phyloP scores from a whole-genome alignment of 1,140 invertebrate genomes.

The Zaprionus inermis region DNA sequence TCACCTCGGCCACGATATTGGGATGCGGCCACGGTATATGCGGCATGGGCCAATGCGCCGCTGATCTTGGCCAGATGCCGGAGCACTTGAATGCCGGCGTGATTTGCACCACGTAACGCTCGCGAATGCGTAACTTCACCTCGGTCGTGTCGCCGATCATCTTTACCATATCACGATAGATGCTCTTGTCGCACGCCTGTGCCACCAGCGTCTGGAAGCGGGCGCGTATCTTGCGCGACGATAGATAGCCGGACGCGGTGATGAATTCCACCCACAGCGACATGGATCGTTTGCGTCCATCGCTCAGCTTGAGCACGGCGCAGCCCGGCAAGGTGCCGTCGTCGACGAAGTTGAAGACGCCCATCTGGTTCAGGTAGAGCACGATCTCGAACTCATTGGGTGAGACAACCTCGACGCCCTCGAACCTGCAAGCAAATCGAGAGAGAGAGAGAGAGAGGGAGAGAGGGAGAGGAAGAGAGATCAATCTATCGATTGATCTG shows the following conservation, averaged over 20 bases:
- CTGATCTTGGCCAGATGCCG: slow-evolving; percentile 96
- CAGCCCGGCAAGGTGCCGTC: slow-evolving; percentile 98
- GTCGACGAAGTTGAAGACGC: slow-evolving; percentile 99
- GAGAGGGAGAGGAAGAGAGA: no score
- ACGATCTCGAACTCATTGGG: slow-evolving; percentile 97
- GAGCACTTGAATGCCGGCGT: slow-evolving; percentile 98
- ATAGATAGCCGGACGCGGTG: slow-evolving; percentile 97
- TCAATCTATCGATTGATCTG: slow-evolving; percentile 13
- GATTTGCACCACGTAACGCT: slow-evolving; percentile 95
- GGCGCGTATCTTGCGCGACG: slow-evolving; percentile 96
- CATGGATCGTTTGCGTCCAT: slow-evolving; percentile 98
- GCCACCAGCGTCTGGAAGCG: slow-evolving; percentile 97
- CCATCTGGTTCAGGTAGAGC: slow-evolving; percentile 98
- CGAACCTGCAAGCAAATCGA: slow-evolving; percentile 86
- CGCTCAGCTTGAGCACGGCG: slow-evolving; percentile 96
- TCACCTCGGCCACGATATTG: slow-evolving; percentile 94
- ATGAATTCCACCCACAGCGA: slow-evolving; percentile 99
- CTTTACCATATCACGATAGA: slow-evolving; percentile 96
- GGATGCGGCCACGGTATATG: slow-evolving; percentile 96
- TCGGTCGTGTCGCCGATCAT: slow-evolving; percentile 97
- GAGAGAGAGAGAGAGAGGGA: no score
- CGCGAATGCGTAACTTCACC: slow-evolving; percentile 93
- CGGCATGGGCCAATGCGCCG: slow-evolving; percentile 95
- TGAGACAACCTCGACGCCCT: slow-evolving; percentile 94
- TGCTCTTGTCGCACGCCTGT: slow-evolving; percentile 97